Evolutionary conservation across 2,113 vertebrate species (phyloP).

Genomic region (Dolichotis patagonum): DNA sequence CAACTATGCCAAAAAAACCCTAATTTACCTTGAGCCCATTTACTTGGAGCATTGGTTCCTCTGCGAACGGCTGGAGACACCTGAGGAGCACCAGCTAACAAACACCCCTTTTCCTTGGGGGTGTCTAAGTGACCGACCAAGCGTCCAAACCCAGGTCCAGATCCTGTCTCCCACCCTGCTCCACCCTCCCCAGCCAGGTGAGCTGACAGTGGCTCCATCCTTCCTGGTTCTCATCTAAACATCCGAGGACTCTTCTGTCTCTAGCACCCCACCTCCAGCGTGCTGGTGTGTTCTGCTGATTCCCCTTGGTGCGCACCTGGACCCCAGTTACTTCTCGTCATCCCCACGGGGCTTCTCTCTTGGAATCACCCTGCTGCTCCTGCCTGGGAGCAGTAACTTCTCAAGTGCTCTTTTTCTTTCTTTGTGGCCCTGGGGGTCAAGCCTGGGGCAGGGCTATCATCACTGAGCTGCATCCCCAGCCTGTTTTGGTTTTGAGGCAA

Average conservation of each 20-base stretch:
- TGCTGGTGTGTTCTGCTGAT: not conserved
- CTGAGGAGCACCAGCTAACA: not conserved
- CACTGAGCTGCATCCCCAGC: too few species aligned
- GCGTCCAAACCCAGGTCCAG: not conserved
- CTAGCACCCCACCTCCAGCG: not conserved
- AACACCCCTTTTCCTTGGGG: not conserved
- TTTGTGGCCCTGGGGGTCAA: not conserved
- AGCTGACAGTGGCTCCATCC: not conserved
- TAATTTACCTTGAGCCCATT: not conserved
- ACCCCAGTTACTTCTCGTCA: not conserved
- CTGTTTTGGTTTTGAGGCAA: not conserved
- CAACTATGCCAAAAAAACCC: too few species aligned
- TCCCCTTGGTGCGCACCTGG: not conserved
- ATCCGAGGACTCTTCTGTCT: not conserved
- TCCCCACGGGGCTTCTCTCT: too few species aligned
- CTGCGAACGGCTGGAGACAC: not conserved
- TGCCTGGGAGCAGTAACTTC: not conserved
- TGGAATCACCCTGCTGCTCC: too few species aligned
- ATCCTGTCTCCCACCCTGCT: not conserved
- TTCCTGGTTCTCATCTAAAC: too few species aligned
- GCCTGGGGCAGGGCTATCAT: not conserved
- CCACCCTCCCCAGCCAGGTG: not conserved
- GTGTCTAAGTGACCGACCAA: not conserved
- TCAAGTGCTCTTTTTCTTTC: not conserved
- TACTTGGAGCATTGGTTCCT: not conserved